A percentile compares a stretch with the other conserved stretches of the same genome.
These are phyloP conservation scores for Caenorhabditis sp. DNA, from an alignment of 2,888 invertebrate genomes.

Conservation along the genomic window DNA sequence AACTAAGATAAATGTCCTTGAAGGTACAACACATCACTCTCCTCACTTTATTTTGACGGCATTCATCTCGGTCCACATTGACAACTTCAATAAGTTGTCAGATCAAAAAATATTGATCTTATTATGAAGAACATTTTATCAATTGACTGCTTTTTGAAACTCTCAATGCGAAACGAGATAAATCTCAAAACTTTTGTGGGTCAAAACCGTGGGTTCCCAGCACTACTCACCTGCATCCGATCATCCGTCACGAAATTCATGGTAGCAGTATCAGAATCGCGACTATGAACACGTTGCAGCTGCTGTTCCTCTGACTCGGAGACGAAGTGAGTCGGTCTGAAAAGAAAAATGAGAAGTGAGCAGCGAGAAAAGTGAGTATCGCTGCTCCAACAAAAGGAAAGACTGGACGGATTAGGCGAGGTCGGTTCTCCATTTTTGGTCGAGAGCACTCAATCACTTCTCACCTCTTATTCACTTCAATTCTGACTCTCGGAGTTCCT, in stretches of 20 bases:
- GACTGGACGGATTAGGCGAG: constrained; percentile 53
- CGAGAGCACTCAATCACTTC: constrained; percentile 47
- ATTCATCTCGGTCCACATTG: no score
- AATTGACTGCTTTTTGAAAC: no score
- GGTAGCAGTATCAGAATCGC: constrained; percentile 80
- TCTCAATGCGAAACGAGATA: no score
- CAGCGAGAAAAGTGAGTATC: constrained; percentile 18
- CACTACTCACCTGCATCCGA: constrained; percentile 69
- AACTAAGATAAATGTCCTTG: no score
- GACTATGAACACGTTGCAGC: constrained; percentile 63
- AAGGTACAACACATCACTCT: no score
- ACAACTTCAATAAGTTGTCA: no score
- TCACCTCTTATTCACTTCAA: constrained; percentile 54
- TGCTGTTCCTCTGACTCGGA: constrained; percentile 53
- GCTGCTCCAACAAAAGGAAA: constrained; percentile 25
- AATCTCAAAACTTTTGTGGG: no score
- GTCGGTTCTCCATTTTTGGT: constrained; percentile 30
- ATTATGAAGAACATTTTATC: no score
- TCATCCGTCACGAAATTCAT: constrained; percentile 82
- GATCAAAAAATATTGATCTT: no score
- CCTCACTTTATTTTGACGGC: no score
- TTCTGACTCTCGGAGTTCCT: constrained; percentile 53
- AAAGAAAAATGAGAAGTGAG: constrained; percentile 17
- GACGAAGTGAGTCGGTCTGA: constrained; percentile 24
- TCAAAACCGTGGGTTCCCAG: no score